Base-by-base conservation (phyloP, 2,888 invertebrate genomes). In the Maniola hyperantus region DNA sequence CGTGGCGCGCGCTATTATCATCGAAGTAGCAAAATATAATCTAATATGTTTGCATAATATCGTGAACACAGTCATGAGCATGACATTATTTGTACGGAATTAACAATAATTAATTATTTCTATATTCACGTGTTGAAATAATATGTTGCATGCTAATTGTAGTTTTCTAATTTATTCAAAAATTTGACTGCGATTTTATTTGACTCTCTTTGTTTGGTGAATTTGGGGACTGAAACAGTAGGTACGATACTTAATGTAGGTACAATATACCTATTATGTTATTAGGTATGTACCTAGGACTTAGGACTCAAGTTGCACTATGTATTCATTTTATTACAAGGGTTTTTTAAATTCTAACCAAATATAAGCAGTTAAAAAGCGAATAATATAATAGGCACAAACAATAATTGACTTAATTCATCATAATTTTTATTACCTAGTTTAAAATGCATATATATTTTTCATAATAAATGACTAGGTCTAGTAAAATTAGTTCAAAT, bases 401-500 rank as follows among this genome's bases (percentile, higher is more conserved):
- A 26, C n/a, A n/a, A n/a, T n/a, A 26, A 26, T 26, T 26, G 26
- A 26, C 26, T 26, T 26, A 54, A 10, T 36, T 34, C 13, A n/a
- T n/a, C 7, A 54, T 36, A 39, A n/a, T 33, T 20, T 11, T n/a
- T 34, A 34, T 33, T 13, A n/a, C n/a, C n/a, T n/a, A 26, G 20
- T 34, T n/a, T n/a, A 33, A 53, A 53, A n/a, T n/a, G 11, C 11
- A 34, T n/a, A 53, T 34, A 53, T n/a, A n/a, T 34, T 53, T 53
- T 53, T 55, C 36, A 8, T 55, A 39, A 55, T 55, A 55, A 55
- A 15, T 39, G 36, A 39, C 18, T 55, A 55, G 36, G 36, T 55
- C 10, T 48, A 36, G 55, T 39, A 18, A 36, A 7, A 36, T 55
- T 36, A 55, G 51, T 36, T 54, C n/a, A 54, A 36, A 55, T 15